These are phyloP conservation scores for Chouioia cunea DNA, from an alignment of 2,888 invertebrate genomes.

Conservation along the genomic window DNA sequence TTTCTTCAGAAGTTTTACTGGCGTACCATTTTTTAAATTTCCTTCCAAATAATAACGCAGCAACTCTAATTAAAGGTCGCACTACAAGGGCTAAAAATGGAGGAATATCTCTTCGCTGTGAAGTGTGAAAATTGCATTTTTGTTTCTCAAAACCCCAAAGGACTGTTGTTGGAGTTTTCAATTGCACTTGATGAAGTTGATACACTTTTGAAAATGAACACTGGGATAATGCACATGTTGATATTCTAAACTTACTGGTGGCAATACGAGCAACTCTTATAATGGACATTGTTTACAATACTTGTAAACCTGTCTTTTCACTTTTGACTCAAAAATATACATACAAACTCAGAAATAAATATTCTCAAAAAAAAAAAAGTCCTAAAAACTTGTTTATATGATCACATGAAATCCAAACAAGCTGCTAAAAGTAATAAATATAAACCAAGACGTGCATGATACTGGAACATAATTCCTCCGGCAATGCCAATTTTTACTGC, in stretches of 20 bases:
- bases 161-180: conserved; percentile 19
- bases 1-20: conserved; percentile 62
- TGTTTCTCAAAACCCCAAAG: conserved; percentile 9
- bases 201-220: conserved; percentile 18
- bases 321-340: conserved; percentile 3
- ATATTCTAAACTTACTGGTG: conserved; percentile 21
- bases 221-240: conserved; percentile 24
- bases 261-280: conserved; percentile 20
- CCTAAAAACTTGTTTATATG: conserved; percentile 10
- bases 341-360: conserved; percentile 16
- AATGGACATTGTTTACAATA: conserved; percentile 34
- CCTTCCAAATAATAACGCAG: conserved; percentile 64
- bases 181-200: conserved; percentile 20
- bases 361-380: conserved; percentile 18
- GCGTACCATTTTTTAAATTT: conserved; percentile 68
- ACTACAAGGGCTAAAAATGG: conserved; percentile 59
- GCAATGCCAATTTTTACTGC: conserved; percentile 54
- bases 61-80: conserved; percentile 59
- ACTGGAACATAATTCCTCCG: conserved; percentile 54
- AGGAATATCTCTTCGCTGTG: conserved; percentile 54
- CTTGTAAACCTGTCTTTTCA: not conserved
- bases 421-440: conserved; percentile 54
- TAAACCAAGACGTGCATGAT: conserved; percentile 53
- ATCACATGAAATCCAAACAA: conserved; percentile 54
- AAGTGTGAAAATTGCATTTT: conserved; percentile 56